Evolutionary conservation across 1,140 invertebrate species (phyloP).

Genomic region (Oedothorax gibbosus): DNA sequence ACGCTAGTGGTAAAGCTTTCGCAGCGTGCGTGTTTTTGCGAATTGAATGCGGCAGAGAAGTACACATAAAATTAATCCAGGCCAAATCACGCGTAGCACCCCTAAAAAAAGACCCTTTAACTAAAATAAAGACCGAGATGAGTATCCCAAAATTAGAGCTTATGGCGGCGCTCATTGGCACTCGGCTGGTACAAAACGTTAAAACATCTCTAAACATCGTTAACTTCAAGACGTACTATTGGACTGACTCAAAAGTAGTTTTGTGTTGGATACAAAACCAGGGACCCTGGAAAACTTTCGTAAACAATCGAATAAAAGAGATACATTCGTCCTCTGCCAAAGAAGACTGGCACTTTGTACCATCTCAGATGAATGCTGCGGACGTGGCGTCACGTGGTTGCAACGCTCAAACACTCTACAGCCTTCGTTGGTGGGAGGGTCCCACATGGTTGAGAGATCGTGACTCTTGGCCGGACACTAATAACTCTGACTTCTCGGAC

Average conservation of each 20-base stretch:
- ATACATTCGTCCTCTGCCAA: neutral
- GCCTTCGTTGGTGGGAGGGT: constrained; percentile 9
- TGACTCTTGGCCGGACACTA: neutral
- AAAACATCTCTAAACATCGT: too few relatives aligned
- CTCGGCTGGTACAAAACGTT: neutral
- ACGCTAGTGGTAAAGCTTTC: too few relatives aligned
- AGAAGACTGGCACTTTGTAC: neutral
- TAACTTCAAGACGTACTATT: neutral
- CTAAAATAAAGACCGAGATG: neutral
- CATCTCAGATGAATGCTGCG: constrained; percentile 1
- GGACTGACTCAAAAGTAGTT: neutral
- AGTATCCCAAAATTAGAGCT: neutral
- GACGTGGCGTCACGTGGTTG: neutral
- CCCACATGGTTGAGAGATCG: neutral
- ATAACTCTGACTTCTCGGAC: neutral
- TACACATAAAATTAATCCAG: constrained; percentile 11
- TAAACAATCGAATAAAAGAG: constrained; percentile 2
- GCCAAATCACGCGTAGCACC: too few relatives aligned
- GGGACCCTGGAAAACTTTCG: constrained; percentile 2
- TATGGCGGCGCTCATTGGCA: neutral
- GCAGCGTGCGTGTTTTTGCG: too few relatives aligned
- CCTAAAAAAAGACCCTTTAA: neutral
- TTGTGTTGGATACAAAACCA: neutral
- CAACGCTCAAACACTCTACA: constrained; percentile 1
- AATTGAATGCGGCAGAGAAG: neutral